A percentile compares a stretch with the other conserved stretches of the same genome.
Conservation (phyloP, 2,797 vertebrate genomes). For the Sebastes miniatus region DNA sequence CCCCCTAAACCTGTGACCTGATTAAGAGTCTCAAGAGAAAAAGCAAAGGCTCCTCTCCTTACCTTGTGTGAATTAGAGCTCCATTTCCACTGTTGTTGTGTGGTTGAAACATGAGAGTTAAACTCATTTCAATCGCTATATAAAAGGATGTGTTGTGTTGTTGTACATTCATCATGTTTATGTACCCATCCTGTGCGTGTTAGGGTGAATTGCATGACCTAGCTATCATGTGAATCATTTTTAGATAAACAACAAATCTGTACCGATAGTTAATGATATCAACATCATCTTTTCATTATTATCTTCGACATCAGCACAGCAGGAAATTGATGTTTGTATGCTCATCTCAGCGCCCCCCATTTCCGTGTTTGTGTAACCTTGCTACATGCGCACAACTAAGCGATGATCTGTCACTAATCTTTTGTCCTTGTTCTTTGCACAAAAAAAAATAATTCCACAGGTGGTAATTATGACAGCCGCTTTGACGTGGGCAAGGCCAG, state of each 20-base stretch:
- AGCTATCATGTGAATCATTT: neutral
- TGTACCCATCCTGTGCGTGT: neutral
- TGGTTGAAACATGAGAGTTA: slow-evolving; percentile 1
- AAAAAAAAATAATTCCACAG: slow-evolving; percentile 74
- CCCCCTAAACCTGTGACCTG: slow-evolving; percentile 37
- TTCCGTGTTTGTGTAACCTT: slow-evolving; percentile 46
- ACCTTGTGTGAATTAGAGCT: slow-evolving; percentile 9
- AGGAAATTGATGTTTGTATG: slow-evolving; percentile 37
- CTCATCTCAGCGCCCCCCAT: slow-evolving; percentile 7
- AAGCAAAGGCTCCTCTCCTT: slow-evolving; percentile 1
- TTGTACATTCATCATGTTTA: slow-evolving; percentile 1
- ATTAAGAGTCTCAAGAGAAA: slow-evolving; percentile 14
- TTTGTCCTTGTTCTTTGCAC: slow-evolving; percentile 70
- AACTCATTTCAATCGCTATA: neutral
- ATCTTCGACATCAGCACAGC: slow-evolving; percentile 1
- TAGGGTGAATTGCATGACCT: slow-evolving; percentile 35
- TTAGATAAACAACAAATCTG: slow-evolving; percentile 6
- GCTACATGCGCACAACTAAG: slow-evolving; percentile 5
- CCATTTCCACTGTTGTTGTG: neutral
- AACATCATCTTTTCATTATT: slow-evolving; percentile 5
- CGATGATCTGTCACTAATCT: slow-evolving; percentile 61
- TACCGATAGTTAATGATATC: neutral
- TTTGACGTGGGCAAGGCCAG: slow-evolving; percentile 98
- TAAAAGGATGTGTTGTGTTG: neutral
- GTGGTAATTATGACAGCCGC: slow-evolving; percentile 97